These are phyloP conservation scores for Armadillidium nasatum DNA, from an alignment of 1,140 invertebrate genomes.

Conservation along the genomic window DNA sequence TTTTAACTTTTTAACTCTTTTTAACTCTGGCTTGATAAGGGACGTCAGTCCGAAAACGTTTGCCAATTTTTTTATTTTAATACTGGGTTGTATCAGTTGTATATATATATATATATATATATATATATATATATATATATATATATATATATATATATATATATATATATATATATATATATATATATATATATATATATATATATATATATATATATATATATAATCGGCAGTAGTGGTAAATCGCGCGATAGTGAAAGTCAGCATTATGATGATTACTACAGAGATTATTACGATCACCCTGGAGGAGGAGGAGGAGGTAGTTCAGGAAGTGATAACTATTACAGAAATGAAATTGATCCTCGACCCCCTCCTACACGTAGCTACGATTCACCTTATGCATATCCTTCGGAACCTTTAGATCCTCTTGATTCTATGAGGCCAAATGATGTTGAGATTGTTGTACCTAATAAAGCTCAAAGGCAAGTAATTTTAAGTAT, in stretches of 20 bases:
- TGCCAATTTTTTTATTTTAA: no score
- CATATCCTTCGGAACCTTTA: slow-evolving; percentile 18
- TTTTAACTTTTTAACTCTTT: no score
- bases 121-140: no score
- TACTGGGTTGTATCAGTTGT: no score
- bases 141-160: no score
- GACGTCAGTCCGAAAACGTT: no score
- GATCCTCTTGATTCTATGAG: slow-evolving; percentile 34
- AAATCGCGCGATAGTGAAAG: slow-evolving; percentile 35
- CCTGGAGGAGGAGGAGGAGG: slow-evolving; percentile 33
- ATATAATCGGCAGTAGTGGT: slow-evolving; percentile 26
- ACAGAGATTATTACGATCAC: slow-evolving; percentile 40
- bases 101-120: no score
- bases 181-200: no score
- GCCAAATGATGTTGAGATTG: slow-evolving; percentile 78
- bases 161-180: no score
- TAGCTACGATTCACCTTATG: slow-evolving; percentile 3
- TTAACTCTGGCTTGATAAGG: no score
- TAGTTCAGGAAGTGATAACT: slow-evolving; percentile 10
- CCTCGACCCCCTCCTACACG: slow-evolving; percentile 53
- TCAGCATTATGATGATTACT: slow-evolving; percentile 29
- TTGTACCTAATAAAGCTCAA: slow-evolving; percentile 70
- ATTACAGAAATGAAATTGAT: slow-evolving; percentile 29
- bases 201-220: no score
- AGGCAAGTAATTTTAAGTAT: slow-evolving; percentile 59